These are phyloP conservation scores for Pantherophis alleghaniensis DNA, from an alignment of 2,797 vertebrate species.

Conservation along the genomic window DNA sequence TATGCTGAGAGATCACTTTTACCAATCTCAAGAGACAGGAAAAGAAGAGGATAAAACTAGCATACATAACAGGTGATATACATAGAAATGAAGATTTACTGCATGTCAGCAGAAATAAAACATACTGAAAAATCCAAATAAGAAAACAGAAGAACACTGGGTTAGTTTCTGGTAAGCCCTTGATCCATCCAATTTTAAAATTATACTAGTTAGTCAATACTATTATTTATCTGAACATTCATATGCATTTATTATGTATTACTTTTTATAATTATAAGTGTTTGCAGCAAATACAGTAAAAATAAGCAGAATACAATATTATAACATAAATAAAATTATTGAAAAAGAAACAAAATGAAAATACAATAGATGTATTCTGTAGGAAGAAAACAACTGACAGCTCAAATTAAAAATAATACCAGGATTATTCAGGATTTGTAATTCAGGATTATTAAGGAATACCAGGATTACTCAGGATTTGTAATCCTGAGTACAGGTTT, in stretches of 20 bases:
- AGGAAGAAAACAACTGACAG: background rate
- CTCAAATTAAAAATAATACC: background rate
- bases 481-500: background rate
- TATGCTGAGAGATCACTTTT: slow-evolving; percentile 19
- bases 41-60: slow-evolving; percentile 21
- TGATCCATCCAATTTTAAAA: background rate
- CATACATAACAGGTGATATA: background rate
- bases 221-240: background rate
- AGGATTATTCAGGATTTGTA: background rate
- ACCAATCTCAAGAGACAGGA: background rate
- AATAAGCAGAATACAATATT: background rate
- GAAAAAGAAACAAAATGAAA: background rate
- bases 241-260: background rate
- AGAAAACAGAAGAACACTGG: background rate
- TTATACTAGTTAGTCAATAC: background rate
- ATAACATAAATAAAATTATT: background rate
- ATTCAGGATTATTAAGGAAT: no score
- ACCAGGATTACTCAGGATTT: background rate
- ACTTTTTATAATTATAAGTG: background rate
- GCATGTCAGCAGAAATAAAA: background rate
- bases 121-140: background rate
- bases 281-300: background rate
- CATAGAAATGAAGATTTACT: background rate
- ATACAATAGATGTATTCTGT: background rate
- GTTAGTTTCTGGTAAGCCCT: background rate